Base-by-base conservation (phyloP, 2,888 invertebrate species). In the Melanotus villosus region DNA sequence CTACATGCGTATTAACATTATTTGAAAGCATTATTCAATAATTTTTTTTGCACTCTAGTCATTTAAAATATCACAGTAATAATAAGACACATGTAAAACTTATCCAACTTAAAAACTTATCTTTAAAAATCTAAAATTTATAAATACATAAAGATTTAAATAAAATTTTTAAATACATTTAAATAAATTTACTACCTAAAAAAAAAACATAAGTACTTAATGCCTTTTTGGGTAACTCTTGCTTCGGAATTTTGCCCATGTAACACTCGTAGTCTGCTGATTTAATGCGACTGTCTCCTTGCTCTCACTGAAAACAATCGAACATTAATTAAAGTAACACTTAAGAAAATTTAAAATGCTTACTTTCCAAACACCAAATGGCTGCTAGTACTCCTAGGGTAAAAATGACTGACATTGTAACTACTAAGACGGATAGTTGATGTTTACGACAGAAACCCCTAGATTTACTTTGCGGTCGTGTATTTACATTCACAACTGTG, bases 321-420 rank as follows among this genome's bases (percentile, higher is more conserved):
- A 1, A 14, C 6, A n/a, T 52, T 32, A 52, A 52, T 16, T 16
- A 19, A 16, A 16, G 18, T 2, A 23, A 23, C 9, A 1, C 9
- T 6, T 23, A n/a, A 50, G 23, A 10, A 12, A 23, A 3, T 12
- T n/a, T 67, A 64, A 65, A 4, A 18, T 23, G 90, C 94, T 92
- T 84, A 95, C 95, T 91, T 88, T 95, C 94, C 84, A 95, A 90
- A 79, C 92, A 91, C 84, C 93, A 92, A 82, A 95, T 91, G 79
- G 93, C 94, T 43, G 91, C 90, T 75, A 93, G 86, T 79, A 95
- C 92, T 79, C 93, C 93, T 79, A 94, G 88, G 76, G 94, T 90
- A 83, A 95, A 93, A 75, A 94, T 86, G 77, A 92, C 90, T 76
- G 93, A 93, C 92, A 94, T 94, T 58, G 93, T 92, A 81, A 93